Percentiles rank a stretch among this genome's conserved stretches.
Conservation (phyloP, 2,888 invertebrate species). For the Nipponacmea schrenckii region DNA sequence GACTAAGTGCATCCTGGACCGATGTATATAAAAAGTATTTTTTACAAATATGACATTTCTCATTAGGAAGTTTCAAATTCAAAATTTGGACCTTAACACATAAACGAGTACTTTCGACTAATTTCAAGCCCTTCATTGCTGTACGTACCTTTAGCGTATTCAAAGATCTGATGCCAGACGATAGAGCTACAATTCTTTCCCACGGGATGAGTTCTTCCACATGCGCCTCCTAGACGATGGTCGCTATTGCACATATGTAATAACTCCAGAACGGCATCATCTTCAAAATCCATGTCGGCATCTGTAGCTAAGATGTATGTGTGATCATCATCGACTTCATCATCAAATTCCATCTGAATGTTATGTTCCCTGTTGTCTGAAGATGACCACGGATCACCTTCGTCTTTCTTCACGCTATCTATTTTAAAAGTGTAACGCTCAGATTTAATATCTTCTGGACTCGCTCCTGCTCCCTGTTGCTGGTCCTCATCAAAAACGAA, state of each 20-base stretch:
- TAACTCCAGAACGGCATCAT: constrained; percentile 40
- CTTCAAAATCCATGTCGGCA: constrained; percentile 52
- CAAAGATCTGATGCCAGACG: constrained; percentile 53
- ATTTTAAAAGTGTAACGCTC: not conserved
- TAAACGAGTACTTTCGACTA: too few relatives aligned
- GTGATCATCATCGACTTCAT: constrained; percentile 38
- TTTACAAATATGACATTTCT: too few relatives aligned
- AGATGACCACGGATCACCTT: constrained; percentile 9
- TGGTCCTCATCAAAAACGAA: constrained; percentile 19
- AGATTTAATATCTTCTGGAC: not conserved
- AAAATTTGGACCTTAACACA: too few relatives aligned
- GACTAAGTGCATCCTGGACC: too few relatives aligned
- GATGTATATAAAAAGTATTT: too few relatives aligned
- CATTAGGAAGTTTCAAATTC: too few relatives aligned
- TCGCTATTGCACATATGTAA: constrained; percentile 42
- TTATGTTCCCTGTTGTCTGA: not conserved
- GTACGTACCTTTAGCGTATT: constrained; percentile 47
- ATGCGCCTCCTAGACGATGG: constrained; percentile 43
- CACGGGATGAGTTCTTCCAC: constrained; percentile 49
- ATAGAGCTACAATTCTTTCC: constrained; percentile 42
- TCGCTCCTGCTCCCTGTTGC: not conserved
- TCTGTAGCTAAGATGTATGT: constrained; percentile 53
- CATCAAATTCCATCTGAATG: constrained; percentile 6
- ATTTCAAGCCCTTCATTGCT: too few relatives aligned
- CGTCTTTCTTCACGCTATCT: not conserved